Evolutionary conservation across 2,888 invertebrate species (phyloP).

Genomic region (Sinelater perroti): DNA sequence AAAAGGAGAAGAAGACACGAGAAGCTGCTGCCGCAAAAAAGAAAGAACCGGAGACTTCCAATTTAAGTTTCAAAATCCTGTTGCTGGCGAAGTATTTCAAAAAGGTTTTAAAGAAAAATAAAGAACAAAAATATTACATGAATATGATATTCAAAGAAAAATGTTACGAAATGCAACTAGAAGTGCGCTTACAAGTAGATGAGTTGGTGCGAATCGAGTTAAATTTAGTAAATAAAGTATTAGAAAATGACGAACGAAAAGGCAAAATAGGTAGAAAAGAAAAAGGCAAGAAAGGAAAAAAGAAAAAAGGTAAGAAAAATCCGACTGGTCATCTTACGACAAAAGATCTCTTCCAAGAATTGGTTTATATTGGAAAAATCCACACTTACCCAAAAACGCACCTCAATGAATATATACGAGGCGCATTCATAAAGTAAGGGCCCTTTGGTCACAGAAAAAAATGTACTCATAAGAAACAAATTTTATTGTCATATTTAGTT

Average conservation of each 20-base stretch:
- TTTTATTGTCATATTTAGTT: too few relatives aligned
- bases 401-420: constrained; percentile 77
- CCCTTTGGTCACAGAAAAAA: too few relatives aligned
- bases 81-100: constrained; percentile 57
- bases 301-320: constrained; percentile 65
- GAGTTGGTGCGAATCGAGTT: constrained; percentile 65
- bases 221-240: constrained; percentile 42
- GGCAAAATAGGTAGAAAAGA: constrained; percentile 47
- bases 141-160: constrained; percentile 73
- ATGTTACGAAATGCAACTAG: constrained; percentile 70
- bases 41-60: constrained; percentile 37
- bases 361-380: constrained; percentile 76
- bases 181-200: constrained; percentile 76
- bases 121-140: constrained; percentile 68
- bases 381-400: constrained; percentile 67
- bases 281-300: constrained; percentile 49
- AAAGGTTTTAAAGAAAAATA: constrained; percentile 65
- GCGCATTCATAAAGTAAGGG: too few relatives aligned
- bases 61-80: constrained; percentile 49
- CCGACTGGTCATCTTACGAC: constrained; percentile 68
- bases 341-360: constrained; percentile 75
- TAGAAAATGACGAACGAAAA: constrained; percentile 39
- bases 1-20: constrained; percentile 56
- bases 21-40: constrained; percentile 38
- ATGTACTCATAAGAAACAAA: too few relatives aligned